Conservation (phyloP, 2,888 invertebrate species). For the Cynaeus angustus region DNA sequence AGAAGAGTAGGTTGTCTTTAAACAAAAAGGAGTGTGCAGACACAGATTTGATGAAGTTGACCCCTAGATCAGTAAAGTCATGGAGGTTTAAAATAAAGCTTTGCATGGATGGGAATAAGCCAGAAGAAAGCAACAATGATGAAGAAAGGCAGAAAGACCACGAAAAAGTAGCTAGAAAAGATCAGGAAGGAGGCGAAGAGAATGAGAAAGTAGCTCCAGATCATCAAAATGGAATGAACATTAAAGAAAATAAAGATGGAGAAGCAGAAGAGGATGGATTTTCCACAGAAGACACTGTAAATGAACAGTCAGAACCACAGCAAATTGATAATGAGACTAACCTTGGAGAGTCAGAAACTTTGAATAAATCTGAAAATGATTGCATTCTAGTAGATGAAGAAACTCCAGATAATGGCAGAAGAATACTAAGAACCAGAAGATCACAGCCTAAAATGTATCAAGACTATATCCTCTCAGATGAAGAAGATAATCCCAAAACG, state of each 20-base stretch:
- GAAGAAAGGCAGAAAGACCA: constrained; percentile 1
- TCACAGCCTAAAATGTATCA: constrained; percentile 36
- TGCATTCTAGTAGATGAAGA: background rate
- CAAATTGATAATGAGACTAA: too few species aligned
- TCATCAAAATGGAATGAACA: too few species aligned
- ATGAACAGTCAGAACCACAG: background rate
- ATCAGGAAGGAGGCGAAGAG: background rate
- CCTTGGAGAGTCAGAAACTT: too few species aligned
- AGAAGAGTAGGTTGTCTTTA: constrained; percentile 58
- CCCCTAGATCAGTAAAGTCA: constrained; percentile 44
- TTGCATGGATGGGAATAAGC: constrained; percentile 43
- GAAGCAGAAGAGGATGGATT: too few species aligned
- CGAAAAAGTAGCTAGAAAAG: background rate
- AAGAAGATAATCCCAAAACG: constrained; percentile 1
- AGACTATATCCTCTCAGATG: constrained; percentile 25
- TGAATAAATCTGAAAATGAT: constrained; percentile 5
- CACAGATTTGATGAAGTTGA: background rate
- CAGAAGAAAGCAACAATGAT: constrained; percentile 46
- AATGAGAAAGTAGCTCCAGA: too few species aligned
- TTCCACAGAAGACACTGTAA: too few species aligned
- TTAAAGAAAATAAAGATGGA: too few species aligned
- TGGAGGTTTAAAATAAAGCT: constrained; percentile 58
- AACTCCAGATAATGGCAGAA: background rate
- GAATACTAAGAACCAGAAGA: constrained; percentile 33
- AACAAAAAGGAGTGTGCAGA: constrained; percentile 3